Base-by-base conservation (phyloP, 2,888 invertebrate species). In the Blastobasis lacticolella region DNA sequence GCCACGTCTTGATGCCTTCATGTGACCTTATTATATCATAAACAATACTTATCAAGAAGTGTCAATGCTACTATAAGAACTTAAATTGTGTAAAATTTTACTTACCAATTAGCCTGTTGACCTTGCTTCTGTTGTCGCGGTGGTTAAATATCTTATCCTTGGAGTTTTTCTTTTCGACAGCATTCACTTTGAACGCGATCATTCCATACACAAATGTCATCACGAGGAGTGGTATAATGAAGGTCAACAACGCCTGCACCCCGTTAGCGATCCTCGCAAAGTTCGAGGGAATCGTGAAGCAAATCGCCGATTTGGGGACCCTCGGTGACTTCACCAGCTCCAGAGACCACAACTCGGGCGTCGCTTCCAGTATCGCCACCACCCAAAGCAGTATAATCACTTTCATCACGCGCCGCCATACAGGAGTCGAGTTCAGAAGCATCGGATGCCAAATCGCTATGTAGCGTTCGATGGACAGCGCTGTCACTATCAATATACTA, bases 71-170 rank as follows among this genome's bases (percentile, higher is more conserved):
- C 23, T 23, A n/a, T n/a, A 23, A 23, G 3, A 2, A 23, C 23
- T 23, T 23, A 23, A 23, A 23, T 23, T 23, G 23, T 23, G 23
- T 23, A 23, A 23, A 23, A 23, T 23, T 23, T 37, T 49, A 72
- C 75, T 78, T 71, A 81, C 80, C 68, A 61, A 79, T 67, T 45
- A 80, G 69, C 54, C 76, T 79, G 54, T 80, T 77, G 0, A 81
- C 67, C 66, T 68, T 79, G n/a, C 67, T 67, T 41, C 73, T 73
- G 45, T 75, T 73, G 44, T 74, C 68, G 4, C 69, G 66, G 40
- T 75, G 73, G 46, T 80, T 80, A 49, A 79, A 81, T 5, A 73
- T 65, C 36, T 68, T 69, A 44, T 64, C 66, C 9, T 60, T 62
- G 1, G 62, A 56, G 49, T 64, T 69, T 5, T 54, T 60, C 45